These are phyloP conservation scores for Notocelia uddmanniana DNA, from an alignment of 2,888 invertebrate genomes.

Conservation along the genomic window DNA sequence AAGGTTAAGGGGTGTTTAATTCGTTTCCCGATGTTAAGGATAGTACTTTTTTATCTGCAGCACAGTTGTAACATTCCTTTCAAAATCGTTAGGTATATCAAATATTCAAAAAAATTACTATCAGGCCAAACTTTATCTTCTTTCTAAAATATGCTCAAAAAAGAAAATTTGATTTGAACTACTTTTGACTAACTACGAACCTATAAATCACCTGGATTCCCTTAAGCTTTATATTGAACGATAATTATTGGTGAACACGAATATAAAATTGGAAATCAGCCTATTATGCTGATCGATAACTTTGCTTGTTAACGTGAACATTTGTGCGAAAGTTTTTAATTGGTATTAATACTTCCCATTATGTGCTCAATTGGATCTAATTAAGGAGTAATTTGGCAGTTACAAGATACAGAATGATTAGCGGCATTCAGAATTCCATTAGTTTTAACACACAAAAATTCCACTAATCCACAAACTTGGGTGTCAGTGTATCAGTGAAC, in stretches of 20 bases:
- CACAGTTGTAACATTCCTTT: not conserved
- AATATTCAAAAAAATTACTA: not conserved
- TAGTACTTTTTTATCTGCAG: not conserved
- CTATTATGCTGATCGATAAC: constrained; percentile 27
- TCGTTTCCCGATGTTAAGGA: not conserved
- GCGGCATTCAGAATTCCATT: not conserved
- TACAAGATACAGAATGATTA: not conserved
- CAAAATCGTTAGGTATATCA: not conserved
- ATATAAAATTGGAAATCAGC: constrained; percentile 23
- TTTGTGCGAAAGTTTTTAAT: constrained; percentile 40
- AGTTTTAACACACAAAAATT: not conserved
- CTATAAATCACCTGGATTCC: not conserved
- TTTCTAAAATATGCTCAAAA: not conserved
- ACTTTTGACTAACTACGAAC: not conserved
- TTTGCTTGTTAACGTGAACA: constrained; percentile 42
- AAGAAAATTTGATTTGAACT: not conserved
- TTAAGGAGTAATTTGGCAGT: constrained; percentile 9
- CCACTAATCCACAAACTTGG: no score
- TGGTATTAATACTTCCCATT: constrained; percentile 39
- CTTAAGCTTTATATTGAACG: not conserved
- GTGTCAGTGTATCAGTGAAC: not conserved
- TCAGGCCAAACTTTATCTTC: not conserved
- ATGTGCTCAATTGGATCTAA: constrained; percentile 21
- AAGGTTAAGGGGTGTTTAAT: constrained; percentile 35
- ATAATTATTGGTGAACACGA: constrained; percentile 4